Evolutionary conservation across 2,113 vertebrate genomes (phyloP), one percentile per base, ranked within the genome.

Genomic region (Notothenia rossii): DNA sequence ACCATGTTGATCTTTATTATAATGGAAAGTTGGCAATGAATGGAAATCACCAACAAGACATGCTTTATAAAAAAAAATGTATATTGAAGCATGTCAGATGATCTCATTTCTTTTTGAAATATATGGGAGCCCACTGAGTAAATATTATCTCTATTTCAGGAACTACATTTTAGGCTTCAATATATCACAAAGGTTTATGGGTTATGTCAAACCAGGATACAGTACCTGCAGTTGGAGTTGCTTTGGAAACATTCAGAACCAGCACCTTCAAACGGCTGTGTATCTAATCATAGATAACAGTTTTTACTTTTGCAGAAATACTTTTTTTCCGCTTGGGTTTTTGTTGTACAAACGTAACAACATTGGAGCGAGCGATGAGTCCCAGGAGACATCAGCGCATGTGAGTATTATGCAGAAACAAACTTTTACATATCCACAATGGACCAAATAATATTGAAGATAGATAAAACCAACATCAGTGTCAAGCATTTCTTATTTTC

Each of bases 171-270:
- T 36, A 5, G 71, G 20, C 49, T 70, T 62, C 8, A n/a, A 11
- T 10, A 14, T 25, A 7, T 29, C 22, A 6, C 40, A 40, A 4
- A 48, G 49, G 4, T 45, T 7, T 15, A 3, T 40, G 14, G 59
- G 43, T 40, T 62, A 2, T 78, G 51, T 22, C 22, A 22, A 22
- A 22, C 22, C 22, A 22, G 15, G 20, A 60, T 45, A 18, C 36
- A 18, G 2, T 14, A 36, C 60, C 58, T 43, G 29, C 58, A 58
- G 22, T 50, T 61, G 4, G 18, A 2, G 12, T 20, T 81, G 48
- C 81, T 81, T 60, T 83, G 69, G 51, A 75, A 86, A 83, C 56
- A 76, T 43, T 10, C n/a, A 7, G 0, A 25, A 25, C 10, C 43
- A 20, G 5, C 54, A 45, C 17, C 33, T 48, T 54, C 13, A 81